phyloP scores from a whole-genome alignment of 2,888 invertebrate genomes.

The Zygogramma bicolorata region DNA sequence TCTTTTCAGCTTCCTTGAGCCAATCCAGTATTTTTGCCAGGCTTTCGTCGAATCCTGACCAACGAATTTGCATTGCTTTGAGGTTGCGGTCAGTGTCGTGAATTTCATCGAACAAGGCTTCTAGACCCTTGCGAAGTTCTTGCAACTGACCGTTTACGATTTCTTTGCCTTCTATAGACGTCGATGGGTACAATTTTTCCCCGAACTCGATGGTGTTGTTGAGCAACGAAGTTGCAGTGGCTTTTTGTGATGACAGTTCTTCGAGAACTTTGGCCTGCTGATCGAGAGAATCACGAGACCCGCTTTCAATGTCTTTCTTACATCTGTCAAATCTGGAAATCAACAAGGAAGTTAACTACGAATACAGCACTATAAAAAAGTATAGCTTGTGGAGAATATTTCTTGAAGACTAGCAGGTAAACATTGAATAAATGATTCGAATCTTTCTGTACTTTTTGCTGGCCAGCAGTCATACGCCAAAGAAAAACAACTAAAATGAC shows the following conservation, averaged over 20 bases:
- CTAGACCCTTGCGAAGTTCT: slow-evolving; percentile 86
- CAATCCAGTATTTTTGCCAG: slow-evolving; percentile 83
- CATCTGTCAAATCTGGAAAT: slow-evolving; percentile 75
- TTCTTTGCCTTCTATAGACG: slow-evolving; percentile 89
- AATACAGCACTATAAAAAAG: too few species aligned
- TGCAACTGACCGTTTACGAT: slow-evolving; percentile 85
- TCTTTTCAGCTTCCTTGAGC: slow-evolving; percentile 81
- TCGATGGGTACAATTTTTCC: slow-evolving; percentile 88
- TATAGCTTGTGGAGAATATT: too few species aligned
- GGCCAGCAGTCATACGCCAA: too few species aligned
- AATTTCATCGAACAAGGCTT: slow-evolving; percentile 83
- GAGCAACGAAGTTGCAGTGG: slow-evolving; percentile 79
- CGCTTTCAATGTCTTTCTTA: slow-evolving; percentile 73
- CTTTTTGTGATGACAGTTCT: slow-evolving; percentile 81
- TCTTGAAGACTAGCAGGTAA: too few species aligned
- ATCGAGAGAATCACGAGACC: slow-evolving; percentile 77
- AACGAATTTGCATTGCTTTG: slow-evolving; percentile 84
- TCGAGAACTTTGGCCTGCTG: slow-evolving; percentile 79
- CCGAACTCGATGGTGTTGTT: slow-evolving; percentile 89
- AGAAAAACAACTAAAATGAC: too few species aligned
- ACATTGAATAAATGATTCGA: too few species aligned
- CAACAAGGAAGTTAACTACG: background rate
- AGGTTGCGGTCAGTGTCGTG: slow-evolving; percentile 83
- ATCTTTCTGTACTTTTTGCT: too few species aligned
- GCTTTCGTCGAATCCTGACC: slow-evolving; percentile 92